Conservation (phyloP, 2,888 invertebrate genomes). For the Ptychoptera albimana region DNA sequence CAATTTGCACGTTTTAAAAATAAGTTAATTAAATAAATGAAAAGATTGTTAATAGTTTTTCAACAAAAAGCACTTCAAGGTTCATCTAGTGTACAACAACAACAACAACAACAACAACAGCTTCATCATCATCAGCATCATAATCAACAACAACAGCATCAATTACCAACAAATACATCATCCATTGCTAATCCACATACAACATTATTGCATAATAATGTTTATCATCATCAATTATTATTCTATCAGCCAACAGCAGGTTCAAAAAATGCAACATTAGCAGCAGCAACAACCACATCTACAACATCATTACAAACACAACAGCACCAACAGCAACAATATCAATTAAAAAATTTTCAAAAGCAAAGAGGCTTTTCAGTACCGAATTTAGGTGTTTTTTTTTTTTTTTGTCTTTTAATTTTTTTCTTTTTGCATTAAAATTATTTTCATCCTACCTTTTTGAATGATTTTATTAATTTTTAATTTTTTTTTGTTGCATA, state of each 20-base stretch:
- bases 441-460: conserved; percentile 1
- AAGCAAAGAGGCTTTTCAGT: conserved; percentile 60
- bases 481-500: too few species aligned
- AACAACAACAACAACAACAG: conserved; percentile 14
- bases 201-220: conserved; percentile 8
- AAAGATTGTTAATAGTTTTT: too few species aligned
- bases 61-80: too few species aligned
- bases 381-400: conserved; percentile 70
- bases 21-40: too few species aligned
- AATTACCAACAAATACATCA: conserved; percentile 3
- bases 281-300: conserved; percentile 9
- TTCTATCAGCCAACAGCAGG: conserved; percentile 16
- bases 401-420: conserved; percentile 4
- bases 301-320: conserved; percentile 10
- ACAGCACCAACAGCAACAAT: conserved; percentile 31
- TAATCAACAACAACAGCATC: conserved; percentile 1
- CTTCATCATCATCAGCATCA: conserved; percentile 11
- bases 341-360: conserved; percentile 10
- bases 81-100: background rate
- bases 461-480: conserved; percentile 1
- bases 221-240: conserved; percentile 15
- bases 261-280: conserved; percentile 20
- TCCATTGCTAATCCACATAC: background rate
- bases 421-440: conserved; percentile 2
- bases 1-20: too few species aligned